These are phyloP conservation scores for Odontomyia ornata DNA, from an alignment of 2,888 invertebrate species.

Conservation along the genomic window DNA sequence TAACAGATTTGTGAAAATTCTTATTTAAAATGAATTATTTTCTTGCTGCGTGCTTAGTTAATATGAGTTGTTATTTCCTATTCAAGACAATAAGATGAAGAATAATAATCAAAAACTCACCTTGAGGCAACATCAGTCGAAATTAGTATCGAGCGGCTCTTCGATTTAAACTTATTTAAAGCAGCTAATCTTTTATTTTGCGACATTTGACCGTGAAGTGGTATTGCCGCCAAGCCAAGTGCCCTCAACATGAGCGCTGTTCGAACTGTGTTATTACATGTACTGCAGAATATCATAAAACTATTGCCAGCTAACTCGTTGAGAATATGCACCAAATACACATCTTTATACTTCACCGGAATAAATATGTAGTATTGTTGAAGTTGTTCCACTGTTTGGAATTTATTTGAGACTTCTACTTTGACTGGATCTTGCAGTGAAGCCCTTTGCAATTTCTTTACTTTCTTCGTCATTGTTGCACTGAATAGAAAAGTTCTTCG, in stretches of 20 bases:
- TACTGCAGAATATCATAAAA: conserved; percentile 96
- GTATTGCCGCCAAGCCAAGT: conserved; percentile 92
- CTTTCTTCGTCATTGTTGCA: conserved; percentile 99
- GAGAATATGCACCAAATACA: conserved; percentile 92
- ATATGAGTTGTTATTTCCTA: too few species aligned
- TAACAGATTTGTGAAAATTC: too few species aligned
- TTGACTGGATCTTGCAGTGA: conserved; percentile 93
- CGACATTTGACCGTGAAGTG: conserved; percentile 98
- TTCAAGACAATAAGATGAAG: too few species aligned
- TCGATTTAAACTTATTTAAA: conserved; percentile 95
- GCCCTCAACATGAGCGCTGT: conserved; percentile 88
- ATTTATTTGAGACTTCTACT: conserved; percentile 95
- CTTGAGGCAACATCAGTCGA: conserved; percentile 99
- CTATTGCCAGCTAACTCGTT: conserved; percentile 96
- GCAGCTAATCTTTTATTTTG: conserved; percentile 96
- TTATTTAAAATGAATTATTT: too few species aligned
- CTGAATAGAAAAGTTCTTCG: conserved; percentile 94
- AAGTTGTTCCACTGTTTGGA: conserved; percentile 96
- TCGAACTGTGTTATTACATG: conserved; percentile 91
- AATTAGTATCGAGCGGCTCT: conserved; percentile 91
- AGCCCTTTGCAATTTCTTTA: conserved; percentile 94
- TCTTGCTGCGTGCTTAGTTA: too few species aligned
- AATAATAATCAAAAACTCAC: conserved; percentile 63
- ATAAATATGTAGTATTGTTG: conserved; percentile 95
- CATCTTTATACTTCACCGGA: conserved; percentile 96